phyloP scores from a whole-genome alignment of 2,888 invertebrate genomes.

The Steinernema carpocapsae region DNA sequence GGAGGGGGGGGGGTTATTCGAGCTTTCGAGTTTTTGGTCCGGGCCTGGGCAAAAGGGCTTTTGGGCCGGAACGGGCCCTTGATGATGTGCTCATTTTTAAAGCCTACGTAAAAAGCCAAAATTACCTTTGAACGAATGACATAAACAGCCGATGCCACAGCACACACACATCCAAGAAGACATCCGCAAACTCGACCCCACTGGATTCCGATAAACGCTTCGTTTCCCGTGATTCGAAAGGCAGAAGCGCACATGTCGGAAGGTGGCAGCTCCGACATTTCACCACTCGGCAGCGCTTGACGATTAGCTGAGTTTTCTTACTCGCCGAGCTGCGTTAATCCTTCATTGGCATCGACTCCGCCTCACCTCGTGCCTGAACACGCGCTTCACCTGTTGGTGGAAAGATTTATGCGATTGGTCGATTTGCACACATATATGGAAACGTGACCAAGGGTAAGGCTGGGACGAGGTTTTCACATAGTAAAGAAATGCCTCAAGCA shows the following conservation, averaged over 20 bases:
- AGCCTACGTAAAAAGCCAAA: neutral
- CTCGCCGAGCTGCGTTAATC: neutral
- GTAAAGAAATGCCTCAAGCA: no score
- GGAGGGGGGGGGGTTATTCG: no score
- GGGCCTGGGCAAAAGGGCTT: no score
- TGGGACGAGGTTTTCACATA: no score
- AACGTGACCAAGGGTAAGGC: no score
- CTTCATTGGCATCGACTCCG: no score
- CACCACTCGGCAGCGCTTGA: neutral
- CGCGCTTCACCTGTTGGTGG: neutral
- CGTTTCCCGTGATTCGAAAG: neutral
- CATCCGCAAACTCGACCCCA: neutral
- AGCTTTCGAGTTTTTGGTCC: no score
- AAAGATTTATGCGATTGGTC: neutral
- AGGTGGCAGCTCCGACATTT: neutral
- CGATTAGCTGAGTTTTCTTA: neutral
- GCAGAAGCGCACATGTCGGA: neutral
- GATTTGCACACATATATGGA: neutral
- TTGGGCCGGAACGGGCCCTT: no score
- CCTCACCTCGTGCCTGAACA: neutral
- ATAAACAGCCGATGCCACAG: neutral
- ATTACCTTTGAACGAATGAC: neutral
- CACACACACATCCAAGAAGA: neutral
- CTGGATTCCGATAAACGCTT: slow-evolving; percentile 5
- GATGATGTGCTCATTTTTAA: neutral